Evolutionary conservation across 2,113 vertebrate species (phyloP).

Genomic region (Datnioides undecimradiatus): DNA sequence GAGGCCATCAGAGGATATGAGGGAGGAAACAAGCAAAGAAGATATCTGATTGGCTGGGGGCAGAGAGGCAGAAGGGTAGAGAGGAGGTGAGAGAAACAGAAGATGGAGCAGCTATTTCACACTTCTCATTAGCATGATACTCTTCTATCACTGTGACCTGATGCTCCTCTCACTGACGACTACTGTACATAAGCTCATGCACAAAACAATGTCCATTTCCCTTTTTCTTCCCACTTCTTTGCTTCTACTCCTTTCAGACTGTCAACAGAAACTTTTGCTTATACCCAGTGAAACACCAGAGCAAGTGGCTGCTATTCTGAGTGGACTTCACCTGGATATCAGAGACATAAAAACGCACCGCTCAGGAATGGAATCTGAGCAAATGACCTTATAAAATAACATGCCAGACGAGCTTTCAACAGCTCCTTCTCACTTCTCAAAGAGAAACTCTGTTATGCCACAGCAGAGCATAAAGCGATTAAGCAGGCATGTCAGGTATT

Average conservation of each 20-base stretch:
- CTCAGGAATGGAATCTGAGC: conserved; percentile 56
- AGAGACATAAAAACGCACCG: conserved; percentile 67
- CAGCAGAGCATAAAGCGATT: conserved; percentile 36
- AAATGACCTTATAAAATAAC: conserved; percentile 63
- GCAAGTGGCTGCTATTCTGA: conserved; percentile 85
- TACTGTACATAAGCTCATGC: not conserved
- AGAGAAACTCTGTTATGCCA: conserved; percentile 25
- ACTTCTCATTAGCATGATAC: conserved; percentile 13
- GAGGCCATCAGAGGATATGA: not conserved
- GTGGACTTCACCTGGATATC: conserved; percentile 68
- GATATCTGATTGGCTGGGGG: conserved; percentile 29
- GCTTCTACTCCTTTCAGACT: conserved; percentile 39
- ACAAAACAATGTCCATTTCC: not conserved
- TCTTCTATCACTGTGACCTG: not conserved
- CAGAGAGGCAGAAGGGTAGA: conserved; percentile 10
- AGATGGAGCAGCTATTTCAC: conserved; percentile 48
- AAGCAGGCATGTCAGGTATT: conserved; percentile 49
- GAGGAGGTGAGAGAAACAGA: conserved; percentile 42
- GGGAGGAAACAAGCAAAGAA: conserved; percentile 15
- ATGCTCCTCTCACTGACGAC: not conserved
- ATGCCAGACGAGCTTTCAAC: conserved; percentile 53
- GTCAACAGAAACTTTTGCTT: conserved; percentile 55
- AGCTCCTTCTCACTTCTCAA: conserved; percentile 50
- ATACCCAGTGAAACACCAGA: conserved; percentile 64
- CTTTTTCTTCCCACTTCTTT: conserved; percentile 5